A percentile compares a stretch with the other conserved stretches of the same genome.
Evolutionary conservation across 35 echinoderm and acorn worm genomes (phyloP).

Genomic region (Patiria miniata): DNA sequence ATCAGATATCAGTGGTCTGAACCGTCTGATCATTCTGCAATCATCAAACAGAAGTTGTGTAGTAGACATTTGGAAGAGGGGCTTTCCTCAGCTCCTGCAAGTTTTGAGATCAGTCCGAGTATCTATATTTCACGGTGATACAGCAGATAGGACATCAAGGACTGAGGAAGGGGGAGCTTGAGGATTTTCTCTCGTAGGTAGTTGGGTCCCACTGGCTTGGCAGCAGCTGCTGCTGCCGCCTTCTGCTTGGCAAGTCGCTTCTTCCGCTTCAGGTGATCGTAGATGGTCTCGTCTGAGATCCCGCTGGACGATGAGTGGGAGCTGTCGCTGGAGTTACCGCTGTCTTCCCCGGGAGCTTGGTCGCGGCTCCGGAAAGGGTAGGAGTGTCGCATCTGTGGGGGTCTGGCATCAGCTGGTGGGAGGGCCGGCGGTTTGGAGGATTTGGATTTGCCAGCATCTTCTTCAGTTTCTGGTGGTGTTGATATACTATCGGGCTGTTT

Average conservation of each 20-base stretch:
- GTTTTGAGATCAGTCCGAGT: no score
- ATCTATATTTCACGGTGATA: slow-evolving; percentile 72
- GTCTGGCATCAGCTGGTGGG: not conserved
- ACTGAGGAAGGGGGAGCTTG: slow-evolving; percentile 75
- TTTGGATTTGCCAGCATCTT: not conserved
- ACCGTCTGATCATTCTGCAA: no score
- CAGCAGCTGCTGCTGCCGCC: slow-evolving; percentile 21
- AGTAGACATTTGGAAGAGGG: no score
- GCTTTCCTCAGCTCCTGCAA: no score
- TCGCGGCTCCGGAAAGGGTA: slow-evolving; percentile 12
- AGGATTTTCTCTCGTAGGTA: slow-evolving; percentile 78
- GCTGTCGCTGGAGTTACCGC: slow-evolving; percentile 37
- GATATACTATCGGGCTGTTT: not conserved
- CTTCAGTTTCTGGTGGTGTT: not conserved
- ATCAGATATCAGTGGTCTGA: no score
- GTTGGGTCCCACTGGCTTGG: slow-evolving; percentile 61
- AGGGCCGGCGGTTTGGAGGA: not conserved
- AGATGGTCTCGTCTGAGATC: slow-evolving; percentile 76
- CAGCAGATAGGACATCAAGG: slow-evolving; percentile 75
- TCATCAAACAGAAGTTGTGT: no score
- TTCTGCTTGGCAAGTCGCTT: slow-evolving; percentile 21
- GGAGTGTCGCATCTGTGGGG: not conserved
- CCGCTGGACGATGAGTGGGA: slow-evolving; percentile 59
- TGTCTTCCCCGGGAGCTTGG: slow-evolving; percentile 14
- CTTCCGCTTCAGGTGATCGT: slow-evolving; percentile 64